Base-by-base conservation (phyloP, 2,888 invertebrate species). In the Ophion obscuratus region DNA sequence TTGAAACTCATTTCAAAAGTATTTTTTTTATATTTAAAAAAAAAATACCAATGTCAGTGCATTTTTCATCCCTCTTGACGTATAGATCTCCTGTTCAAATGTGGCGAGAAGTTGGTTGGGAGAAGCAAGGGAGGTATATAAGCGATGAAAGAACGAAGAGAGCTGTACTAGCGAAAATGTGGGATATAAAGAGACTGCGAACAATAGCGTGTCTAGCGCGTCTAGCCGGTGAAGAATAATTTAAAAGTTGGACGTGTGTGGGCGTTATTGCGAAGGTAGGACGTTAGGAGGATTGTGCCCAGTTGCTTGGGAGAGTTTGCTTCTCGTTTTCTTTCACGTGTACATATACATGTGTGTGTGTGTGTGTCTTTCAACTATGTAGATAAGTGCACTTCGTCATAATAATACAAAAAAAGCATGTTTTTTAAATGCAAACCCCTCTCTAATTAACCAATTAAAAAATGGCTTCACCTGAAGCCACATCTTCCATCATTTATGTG, bases 271-370 rank as follows among this genome's bases (percentile, higher is more conserved):
- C 83, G 68, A 68, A 74, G 81, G 83, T 70, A 78, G 83, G 24
- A 81, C 81, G 20, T 70, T 81, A 68, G 83, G 20, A 44, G 78
- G 68, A 86, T 86, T 87, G 87, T 83, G 88, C 85, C 85, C 86
- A 88, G 80, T 74, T 83, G 84, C 70, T 70, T 73, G 40, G 44
- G 7, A 70, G 61, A 66, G 68, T 80, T 82, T 44, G 64, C 62
- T 70, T 5, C 6, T 40, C 9, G 6, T 0, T 40, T 40, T 40
- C 40, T 40, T 40, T 6, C 47, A 1, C 4, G 4, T 47, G 47
- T 47, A 14, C 3, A 44, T 44, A 11, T 44, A 6, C 11, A 14
- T 47, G 11, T 47, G 47, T 47, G 47, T 47, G 47, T 2, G 47
- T 47, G 47, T 47, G 1, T 47, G 14, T n/a, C n/a, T 47, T 47